A percentile compares a stretch with the other conserved stretches of the same genome.
Evolutionary conservation across 2,888 invertebrate genomes (phyloP).

Genomic region (Tubulanus polymorphus): DNA sequence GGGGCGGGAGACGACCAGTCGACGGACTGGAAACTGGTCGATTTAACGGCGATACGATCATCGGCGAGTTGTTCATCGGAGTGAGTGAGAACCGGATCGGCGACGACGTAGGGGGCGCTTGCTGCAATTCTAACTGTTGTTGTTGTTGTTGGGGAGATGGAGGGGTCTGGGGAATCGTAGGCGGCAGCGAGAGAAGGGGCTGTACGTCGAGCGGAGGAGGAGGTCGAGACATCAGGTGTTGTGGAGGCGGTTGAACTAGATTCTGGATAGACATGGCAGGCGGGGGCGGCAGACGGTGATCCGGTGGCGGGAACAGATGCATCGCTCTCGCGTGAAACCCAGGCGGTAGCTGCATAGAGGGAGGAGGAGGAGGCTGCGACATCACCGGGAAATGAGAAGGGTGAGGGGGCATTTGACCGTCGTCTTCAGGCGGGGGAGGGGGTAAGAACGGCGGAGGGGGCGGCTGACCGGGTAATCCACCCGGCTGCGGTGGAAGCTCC

Average conservation of each 20-base stretch:
- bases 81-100: no score
- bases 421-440: constrained; percentile 15
- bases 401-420: constrained; percentile 14
- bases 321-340: constrained; percentile 20
- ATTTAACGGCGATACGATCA: no score
- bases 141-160: no score
- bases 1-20: no score
- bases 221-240: constrained; percentile 18
- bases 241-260: constrained; percentile 6
- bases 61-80: no score
- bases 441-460: constrained; percentile 3
- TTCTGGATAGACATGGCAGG: constrained; percentile 16
- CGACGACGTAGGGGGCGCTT: no score
- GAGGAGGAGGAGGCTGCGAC: constrained; percentile 17
- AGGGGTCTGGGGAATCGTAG: no score
- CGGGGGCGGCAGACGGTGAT: constrained; percentile 11
- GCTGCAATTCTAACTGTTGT: no score
- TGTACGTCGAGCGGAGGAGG: constrained; percentile 14
- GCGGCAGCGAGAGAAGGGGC: constrained; percentile 20
- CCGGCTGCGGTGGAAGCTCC: constrained; percentile 5
- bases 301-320: constrained; percentile 14
- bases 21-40: no score
- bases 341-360: constrained; percentile 19
- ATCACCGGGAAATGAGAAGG: constrained; percentile 7
- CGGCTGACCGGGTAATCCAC: not conserved